Evolutionary conservation across 2,797 vertebrate genomes (phyloP), one percentile per base, ranked within the genome.

Genomic region (Scolopax rusticola): DNA sequence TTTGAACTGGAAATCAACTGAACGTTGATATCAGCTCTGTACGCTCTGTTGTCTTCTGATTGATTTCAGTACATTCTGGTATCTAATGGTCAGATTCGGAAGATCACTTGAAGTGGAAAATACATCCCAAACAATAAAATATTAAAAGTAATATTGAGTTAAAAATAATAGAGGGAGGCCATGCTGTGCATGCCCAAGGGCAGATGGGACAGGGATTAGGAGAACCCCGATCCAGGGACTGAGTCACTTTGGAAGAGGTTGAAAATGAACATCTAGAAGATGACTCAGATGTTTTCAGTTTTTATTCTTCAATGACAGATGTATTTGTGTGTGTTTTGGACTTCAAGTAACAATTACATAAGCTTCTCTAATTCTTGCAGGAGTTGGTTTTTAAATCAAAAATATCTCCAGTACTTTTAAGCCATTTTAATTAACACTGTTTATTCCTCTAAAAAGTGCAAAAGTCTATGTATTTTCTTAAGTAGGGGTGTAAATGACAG

Each of bases 161-260:
- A 12, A 45, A 71, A 27, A 19, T 3, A 28, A 4, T 3, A 1
- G 7, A 17, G 38, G 24, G 21, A 17, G 2, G 2, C 1, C 0
- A 5, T 16, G 36, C 41, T 20, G 24, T 30, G 7, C 2, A 0
- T 15, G 32, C 11, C 25, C 20, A 8, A 28, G 25, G 8, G 23
- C 16, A 30, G 33, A 14, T 32, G 30, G 65, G 28, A 48, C 30
- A 14, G 5, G 56, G 64, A 51, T 36, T 11, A 17, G 21, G 24
- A 48, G 23, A 54, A 27, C 18, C n/a, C 54, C 14, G 18, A 5
- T 16, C 24, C 50, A 27, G 57, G 54, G 18, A 2, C n/a, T 7
- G 61, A 27, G 45, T 7, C 3, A 1, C 27, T 76, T 14, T 24
- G 33, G 6, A 15, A 0, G 12, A 54, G 47, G 20, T 20, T 41